Base-by-base conservation (phyloP, 2,888 invertebrate species). In the Chrysomela aeneicollis region DNA sequence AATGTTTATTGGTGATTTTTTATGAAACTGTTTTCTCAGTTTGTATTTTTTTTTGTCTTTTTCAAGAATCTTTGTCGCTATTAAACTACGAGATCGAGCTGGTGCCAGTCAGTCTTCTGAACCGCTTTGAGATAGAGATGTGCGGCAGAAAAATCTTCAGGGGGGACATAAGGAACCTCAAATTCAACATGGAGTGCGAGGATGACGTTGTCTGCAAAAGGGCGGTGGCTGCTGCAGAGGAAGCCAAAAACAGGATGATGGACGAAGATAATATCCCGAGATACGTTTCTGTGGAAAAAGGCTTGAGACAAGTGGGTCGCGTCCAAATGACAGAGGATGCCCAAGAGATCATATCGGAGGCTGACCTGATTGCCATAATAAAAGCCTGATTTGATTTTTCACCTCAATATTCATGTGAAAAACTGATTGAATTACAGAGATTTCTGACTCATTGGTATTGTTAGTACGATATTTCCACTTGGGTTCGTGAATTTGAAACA, bases 111-210 rank as follows among this genome's bases (percentile, higher is more conserved):
- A 65, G 73, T n/a, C 73, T 76, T 37, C 61, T 78, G 19, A 79
- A 81, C 66, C 69, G 78, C 18, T 49, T 81, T 5, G 70, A 72
- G 15, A 70, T 82, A 8, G 75, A 76, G 64, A 77, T 81, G 70
- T 73, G 60, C 53, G 75, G 75, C 18, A 69, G 77, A 47, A 74
- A 70, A 58, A 73, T 82, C 30, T 81, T 77, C 65, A 71, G 76
- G 42, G 79, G 81, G 51, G 76, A 81, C 51, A 76, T 82, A 22
- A 71, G 71, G 59, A 73, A 79, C 69, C 66, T 82, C 8, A 71
- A 71, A 65, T 82, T 80, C 63, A 80, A 81, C 63, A 72, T 76
- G 68, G 70, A 73, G 4, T 73, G 63, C 26, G 75, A 77, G 19
- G 77, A 78, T 46, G 81, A 82, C 69, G 59, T 63, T 0, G 73